Percentiles rank a stretch among this genome's conserved stretches.
Conservation (phyloP, 2,888 invertebrate species). For the Eupithecia exiguata region DNA sequence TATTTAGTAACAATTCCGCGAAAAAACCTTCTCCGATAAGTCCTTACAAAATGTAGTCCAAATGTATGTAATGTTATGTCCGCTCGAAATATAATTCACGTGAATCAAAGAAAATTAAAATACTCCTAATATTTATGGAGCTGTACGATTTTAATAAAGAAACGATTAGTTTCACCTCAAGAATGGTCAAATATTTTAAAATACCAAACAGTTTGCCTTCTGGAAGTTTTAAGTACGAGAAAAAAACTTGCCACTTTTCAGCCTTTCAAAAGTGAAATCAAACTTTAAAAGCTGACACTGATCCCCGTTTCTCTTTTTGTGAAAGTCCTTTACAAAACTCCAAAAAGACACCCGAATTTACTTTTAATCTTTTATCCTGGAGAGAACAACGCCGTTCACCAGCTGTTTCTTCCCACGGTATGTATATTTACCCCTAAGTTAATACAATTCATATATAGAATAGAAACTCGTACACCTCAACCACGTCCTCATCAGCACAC, state of each 20-base stretch:
- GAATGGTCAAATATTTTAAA: neutral
- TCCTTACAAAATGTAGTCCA: too few species aligned
- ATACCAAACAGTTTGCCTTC: neutral
- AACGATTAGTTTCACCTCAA: neutral
- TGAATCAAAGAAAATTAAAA: neutral
- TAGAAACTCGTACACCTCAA: neutral
- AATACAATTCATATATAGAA: constrained; percentile 3
- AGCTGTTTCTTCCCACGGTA: constrained; percentile 32
- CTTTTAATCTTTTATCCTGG: constrained; percentile 39
- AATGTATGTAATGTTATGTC: too few species aligned
- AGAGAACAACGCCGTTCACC: constrained; percentile 23
- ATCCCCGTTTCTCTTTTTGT: neutral
- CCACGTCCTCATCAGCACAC: neutral
- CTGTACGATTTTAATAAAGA: neutral
- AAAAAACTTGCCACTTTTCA: constrained; percentile 1
- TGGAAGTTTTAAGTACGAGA: neutral
- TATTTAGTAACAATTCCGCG: too few species aligned
- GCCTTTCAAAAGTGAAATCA: constrained; percentile 5
- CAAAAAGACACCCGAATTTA: constrained; percentile 34
- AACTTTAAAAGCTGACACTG: constrained; percentile 15
- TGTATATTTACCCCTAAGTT: constrained; percentile 9
- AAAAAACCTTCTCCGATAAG: too few species aligned
- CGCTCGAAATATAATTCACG: too few species aligned
- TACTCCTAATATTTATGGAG: neutral
- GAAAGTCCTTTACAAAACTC: constrained; percentile 25